Percentiles rank a stretch among this genome's conserved stretches.
Evolutionary conservation across 2,113 vertebrate genomes (phyloP).

Genomic region (Orycteropus afer): DNA sequence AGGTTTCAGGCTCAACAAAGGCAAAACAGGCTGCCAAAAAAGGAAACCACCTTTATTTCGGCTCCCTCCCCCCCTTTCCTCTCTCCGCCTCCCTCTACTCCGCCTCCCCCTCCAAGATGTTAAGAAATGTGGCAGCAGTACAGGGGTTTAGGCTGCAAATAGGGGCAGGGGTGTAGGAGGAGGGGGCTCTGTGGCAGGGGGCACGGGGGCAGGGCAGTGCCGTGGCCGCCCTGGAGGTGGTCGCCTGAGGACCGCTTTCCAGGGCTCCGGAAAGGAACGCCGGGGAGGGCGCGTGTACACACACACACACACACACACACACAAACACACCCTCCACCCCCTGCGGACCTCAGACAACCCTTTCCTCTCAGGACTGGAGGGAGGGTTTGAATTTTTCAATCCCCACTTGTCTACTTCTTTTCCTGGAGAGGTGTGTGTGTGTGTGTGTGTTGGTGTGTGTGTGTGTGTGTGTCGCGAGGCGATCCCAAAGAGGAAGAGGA

Average conservation of each 20-base stretch:
- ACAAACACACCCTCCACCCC: conserved; percentile 68
- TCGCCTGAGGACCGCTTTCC: conserved; percentile 29
- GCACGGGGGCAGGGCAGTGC: not conserved
- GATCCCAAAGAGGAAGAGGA: conserved; percentile 66
- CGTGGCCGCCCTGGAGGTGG: conserved; percentile 44
- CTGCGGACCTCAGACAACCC: conserved; percentile 71
- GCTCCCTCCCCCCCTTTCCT: conserved; percentile 62
- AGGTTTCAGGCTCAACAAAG: conserved; percentile 80
- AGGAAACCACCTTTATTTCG: conserved; percentile 80
- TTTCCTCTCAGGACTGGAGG: conserved; percentile 79
- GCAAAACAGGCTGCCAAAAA: conserved; percentile 82
- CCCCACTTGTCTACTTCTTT: conserved; percentile 65
- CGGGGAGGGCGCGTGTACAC: conserved; percentile 60
- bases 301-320: conserved; percentile 50
- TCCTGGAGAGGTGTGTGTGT: conserved; percentile 10
- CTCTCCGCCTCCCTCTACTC: conserved; percentile 65
- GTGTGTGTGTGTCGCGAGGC: not conserved
- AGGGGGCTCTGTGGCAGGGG: conserved; percentile 4
- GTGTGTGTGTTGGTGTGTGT: not conserved
- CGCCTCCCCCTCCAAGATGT: conserved; percentile 71
- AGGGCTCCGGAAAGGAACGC: conserved; percentile 62
- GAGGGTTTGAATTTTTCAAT: conserved; percentile 74
- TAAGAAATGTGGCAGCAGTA: conserved; percentile 56
- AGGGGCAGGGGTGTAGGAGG: conserved; percentile 34
- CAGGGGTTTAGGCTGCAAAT: conserved; percentile 38